Conservation (phyloP, 2,113 vertebrate genomes). For the Petroica traversi region DNA sequence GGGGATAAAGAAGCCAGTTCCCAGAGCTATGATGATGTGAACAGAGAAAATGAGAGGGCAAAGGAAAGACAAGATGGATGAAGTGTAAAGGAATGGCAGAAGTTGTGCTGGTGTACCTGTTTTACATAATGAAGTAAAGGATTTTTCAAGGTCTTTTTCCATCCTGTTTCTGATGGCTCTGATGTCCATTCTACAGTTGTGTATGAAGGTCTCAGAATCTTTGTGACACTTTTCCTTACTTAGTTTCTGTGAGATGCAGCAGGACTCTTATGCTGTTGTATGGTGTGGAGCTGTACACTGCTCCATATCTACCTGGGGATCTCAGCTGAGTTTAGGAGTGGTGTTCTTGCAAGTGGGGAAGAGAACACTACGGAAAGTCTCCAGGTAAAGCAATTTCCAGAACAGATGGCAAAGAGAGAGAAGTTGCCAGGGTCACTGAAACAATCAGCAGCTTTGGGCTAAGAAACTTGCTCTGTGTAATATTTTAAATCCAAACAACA, state of each 20-base stretch:
- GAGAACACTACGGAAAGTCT: background rate
- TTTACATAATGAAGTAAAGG: background rate
- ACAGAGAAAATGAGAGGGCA: background rate
- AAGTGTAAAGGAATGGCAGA: background rate
- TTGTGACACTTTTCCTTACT: background rate
- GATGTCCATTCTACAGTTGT: background rate
- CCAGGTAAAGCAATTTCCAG: background rate
- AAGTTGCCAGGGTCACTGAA: background rate
- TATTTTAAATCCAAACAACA: background rate
- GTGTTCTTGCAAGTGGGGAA: background rate
- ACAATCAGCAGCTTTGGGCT: background rate
- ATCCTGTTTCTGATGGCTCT: background rate
- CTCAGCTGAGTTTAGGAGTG: background rate
- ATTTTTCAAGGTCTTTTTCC: slow-evolving; percentile 23
- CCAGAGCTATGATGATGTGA: background rate
- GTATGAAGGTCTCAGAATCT: background rate
- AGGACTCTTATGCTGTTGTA: background rate
- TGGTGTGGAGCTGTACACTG: background rate
- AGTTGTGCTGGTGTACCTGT: background rate
- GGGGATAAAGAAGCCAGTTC: background rate
- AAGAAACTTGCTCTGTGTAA: background rate
- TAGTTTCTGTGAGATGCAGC: background rate
- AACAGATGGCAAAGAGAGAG: background rate
- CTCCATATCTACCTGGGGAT: background rate
- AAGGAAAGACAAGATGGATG: background rate